Conservation (phyloP, 2,113 vertebrate species). For the Sinocyclocheilus grahami region DNA sequence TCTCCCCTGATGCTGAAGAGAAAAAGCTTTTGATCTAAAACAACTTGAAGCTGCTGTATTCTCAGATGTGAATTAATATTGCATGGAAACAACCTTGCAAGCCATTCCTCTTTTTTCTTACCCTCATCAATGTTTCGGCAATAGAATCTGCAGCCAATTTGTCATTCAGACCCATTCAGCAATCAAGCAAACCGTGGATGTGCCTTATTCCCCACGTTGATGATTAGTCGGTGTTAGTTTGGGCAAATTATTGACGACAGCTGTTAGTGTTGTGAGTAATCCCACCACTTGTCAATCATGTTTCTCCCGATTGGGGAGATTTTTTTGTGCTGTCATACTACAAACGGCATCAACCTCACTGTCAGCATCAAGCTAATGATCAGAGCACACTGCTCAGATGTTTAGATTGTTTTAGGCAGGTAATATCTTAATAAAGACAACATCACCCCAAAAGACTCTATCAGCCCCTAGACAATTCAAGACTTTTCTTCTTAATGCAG, state of each 20-base stretch:
- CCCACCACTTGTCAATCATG: conserved; percentile 64
- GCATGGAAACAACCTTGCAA: conserved; percentile 69
- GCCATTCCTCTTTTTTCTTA: conserved; percentile 44
- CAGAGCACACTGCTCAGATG: not conserved
- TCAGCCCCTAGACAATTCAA: conserved; percentile 12
- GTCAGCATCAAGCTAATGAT: conserved; percentile 14
- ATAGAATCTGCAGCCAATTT: conserved; percentile 49
- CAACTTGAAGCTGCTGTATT: conserved; percentile 63
- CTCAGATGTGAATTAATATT: conserved; percentile 74
- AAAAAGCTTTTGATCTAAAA: conserved; percentile 73
- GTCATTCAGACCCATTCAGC: conserved; percentile 59
- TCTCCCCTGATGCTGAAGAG: conserved; percentile 70
- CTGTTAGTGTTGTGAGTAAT: conserved; percentile 56
- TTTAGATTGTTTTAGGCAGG: conserved; percentile 9
- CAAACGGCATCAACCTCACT: conserved; percentile 14
- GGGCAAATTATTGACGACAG: conserved; percentile 62
- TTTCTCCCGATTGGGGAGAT: conserved; percentile 49
- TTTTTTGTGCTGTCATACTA: conserved; percentile 3
- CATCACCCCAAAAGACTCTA: not conserved
- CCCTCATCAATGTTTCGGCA: conserved; percentile 58
- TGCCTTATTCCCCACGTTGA: conserved; percentile 39
- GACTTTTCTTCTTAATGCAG: conserved; percentile 57
- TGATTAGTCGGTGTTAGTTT: conserved; percentile 56
- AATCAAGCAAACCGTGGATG: conserved; percentile 38
- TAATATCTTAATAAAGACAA: conserved; percentile 18